Conservation (phyloP, 2,797 vertebrate species). For the Lophotriccus pileatus region DNA sequence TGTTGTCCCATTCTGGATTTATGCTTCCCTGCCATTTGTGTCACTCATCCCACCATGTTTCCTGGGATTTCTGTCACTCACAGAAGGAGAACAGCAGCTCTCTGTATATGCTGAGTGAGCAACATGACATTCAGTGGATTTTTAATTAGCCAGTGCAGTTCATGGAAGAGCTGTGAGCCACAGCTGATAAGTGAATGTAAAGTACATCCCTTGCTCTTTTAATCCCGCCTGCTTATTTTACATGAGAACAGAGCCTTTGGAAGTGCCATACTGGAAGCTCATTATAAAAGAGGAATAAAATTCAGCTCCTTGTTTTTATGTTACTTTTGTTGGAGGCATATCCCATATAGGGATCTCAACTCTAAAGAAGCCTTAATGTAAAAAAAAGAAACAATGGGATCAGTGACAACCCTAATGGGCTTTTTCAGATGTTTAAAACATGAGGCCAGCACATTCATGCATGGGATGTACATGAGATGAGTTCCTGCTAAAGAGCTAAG, state of each 20-base stretch:
- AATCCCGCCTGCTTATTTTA: constrained; percentile 23
- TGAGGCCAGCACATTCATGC: not conserved
- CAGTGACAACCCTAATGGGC: constrained; percentile 5
- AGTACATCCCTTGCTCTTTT: constrained; percentile 23
- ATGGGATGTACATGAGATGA: not conserved
- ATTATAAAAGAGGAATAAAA: constrained; percentile 38
- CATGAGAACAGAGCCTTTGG: constrained; percentile 23
- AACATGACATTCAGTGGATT: not conserved
- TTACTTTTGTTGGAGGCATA: constrained; percentile 10
- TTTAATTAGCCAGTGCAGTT: not conserved
- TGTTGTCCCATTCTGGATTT: not conserved
- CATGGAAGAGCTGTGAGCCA: not conserved
- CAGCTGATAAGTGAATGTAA: not conserved
- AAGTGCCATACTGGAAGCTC: not conserved
- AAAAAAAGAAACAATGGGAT: not conserved
- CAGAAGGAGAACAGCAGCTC: not conserved
- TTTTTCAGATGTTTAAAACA: constrained; percentile 46
- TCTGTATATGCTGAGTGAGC: not conserved
- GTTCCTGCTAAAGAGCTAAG: not conserved
- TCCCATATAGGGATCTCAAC: not conserved
- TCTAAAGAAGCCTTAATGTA: not conserved
- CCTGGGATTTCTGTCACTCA: not conserved
- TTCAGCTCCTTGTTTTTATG: not conserved
- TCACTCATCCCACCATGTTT: not conserved
- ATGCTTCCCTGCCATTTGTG: not conserved